These are phyloP conservation scores for Calliopsis andreniformis DNA, from an alignment of 1,140 invertebrate genomes.

Conservation along the genomic window DNA sequence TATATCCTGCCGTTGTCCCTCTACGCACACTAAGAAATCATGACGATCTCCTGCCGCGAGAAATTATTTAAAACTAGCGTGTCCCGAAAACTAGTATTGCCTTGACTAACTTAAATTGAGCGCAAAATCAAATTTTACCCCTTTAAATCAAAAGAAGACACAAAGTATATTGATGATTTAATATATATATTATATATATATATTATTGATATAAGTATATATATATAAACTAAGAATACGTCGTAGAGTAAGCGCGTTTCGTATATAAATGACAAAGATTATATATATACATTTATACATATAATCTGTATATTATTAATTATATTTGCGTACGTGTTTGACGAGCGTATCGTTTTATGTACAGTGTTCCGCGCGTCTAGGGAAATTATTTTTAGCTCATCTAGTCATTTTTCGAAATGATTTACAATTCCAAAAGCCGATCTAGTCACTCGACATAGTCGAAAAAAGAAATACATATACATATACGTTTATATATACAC, in stretches of 20 bases:
- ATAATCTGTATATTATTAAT: constrained; percentile 70
- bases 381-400: constrained; percentile 56
- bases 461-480: constrained; percentile 28
- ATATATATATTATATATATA: constrained; percentile 65
- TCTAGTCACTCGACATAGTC: constrained; percentile 73
- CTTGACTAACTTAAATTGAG: constrained; percentile 79
- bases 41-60: constrained; percentile 15
- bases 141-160: constrained; percentile 68
- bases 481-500: constrained; percentile 11
- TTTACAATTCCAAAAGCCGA: constrained; percentile 69
- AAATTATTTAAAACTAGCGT: constrained; percentile 42
- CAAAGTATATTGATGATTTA: constrained; percentile 62
- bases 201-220: constrained; percentile 63
- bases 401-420: constrained; percentile 72
- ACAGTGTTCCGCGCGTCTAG: constrained; percentile 47
- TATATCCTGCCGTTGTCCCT: background rate
- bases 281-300: constrained; percentile 52
- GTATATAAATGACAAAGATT: constrained; percentile 51
- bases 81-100: constrained; percentile 69
- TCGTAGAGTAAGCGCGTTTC: constrained; percentile 65
- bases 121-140: constrained; percentile 80
- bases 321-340: constrained; percentile 57
- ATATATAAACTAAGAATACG: constrained; percentile 65
- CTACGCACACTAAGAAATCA: constrained; percentile 10
- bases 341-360: constrained; percentile 43